Conservation (phyloP, 30 jellyfish, hydroid and myxozoan species). For the Cassiopea andromeda region DNA sequence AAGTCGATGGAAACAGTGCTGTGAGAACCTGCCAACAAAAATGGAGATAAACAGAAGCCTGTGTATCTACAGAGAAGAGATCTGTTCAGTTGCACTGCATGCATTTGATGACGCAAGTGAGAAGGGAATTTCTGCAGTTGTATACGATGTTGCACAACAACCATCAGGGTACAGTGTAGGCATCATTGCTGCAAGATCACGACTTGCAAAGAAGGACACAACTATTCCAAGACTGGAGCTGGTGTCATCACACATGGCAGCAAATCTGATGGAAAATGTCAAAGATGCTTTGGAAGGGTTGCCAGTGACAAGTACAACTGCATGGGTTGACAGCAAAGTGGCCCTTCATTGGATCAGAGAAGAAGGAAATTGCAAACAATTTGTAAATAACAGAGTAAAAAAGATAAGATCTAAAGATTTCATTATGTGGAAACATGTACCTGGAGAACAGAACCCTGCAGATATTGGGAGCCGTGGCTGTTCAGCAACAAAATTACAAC, state of each 20-base stretch:
- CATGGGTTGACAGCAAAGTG: constrained; percentile 23
- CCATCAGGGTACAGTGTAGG: constrained; percentile 12
- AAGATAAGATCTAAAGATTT: no score
- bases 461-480: no score
- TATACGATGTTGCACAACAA: constrained; percentile 63
- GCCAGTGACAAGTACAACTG: constrained; percentile 7
- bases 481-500: background rate
- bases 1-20: constrained; percentile 46
- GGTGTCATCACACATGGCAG: background rate
- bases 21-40: constrained; percentile 15
- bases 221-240: no score
- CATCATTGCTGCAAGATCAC: no score
- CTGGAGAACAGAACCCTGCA: no score
- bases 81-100: constrained; percentile 55
- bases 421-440: no score
- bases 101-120: constrained; percentile 65
- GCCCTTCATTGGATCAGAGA: constrained; percentile 68
- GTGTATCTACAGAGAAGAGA: constrained; percentile 4
- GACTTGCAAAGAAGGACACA: no score
- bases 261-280: constrained; percentile 57
- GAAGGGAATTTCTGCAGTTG: constrained; percentile 15
- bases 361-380: constrained; percentile 15
- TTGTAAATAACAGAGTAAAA: constrained; percentile 56
- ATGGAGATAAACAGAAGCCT: constrained; percentile 37
- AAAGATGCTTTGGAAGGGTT: constrained; percentile 29